Base-by-base conservation (phyloP, 2,113 vertebrate species). In the Neofelis nebulosa region DNA sequence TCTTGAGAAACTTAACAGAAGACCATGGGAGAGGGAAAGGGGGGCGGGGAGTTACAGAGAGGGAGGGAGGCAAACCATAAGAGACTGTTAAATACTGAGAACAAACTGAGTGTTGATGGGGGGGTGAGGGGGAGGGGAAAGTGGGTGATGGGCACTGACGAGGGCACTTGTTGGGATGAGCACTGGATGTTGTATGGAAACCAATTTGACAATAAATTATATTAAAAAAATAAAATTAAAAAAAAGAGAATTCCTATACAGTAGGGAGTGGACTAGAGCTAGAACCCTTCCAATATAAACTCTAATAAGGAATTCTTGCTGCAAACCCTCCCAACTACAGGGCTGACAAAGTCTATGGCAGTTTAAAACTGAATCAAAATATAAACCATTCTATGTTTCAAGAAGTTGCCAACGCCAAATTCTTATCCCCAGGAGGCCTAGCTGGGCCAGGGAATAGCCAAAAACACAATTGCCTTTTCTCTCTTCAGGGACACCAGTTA, bases 261-360 rank as follows among this genome's bases (percentile, higher is more conserved):
- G 57, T 63, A 85, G 11, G 14, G 74, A 97, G 11, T 4, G 3
- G 21, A 65, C 29, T 79, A 95, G 50, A 74, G 36, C 4, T 79
- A 95, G 45, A 91, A 90, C 25, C 1, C 50, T 89, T 90, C 33
- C 38, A 85, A 74, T 25, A 92, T 15, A 89, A 83, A 73, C 61
- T 80, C 89, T 65, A 79, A 85, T 7, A 68, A 93, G 25, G 65
- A 93, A n/a, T 95, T 97, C 71, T 93, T 97, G 31, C 69, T 95
- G 8, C 23, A 94, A 81, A 90, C 8, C 15, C 36, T 80, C 45
- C 63, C 65, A 61, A 73, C 36, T 88, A 87, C 36, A 85, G 55
- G n/a, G 36, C 50, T 31, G 5, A 96, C 1, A 2, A 96, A 87
- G 23, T 84, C 79, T 76, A 85, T 14, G 45, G 57, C 31, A 96